phyloP scores from a whole-genome alignment of 2,797 vertebrate species.

The Hemibagrus guttatus region DNA sequence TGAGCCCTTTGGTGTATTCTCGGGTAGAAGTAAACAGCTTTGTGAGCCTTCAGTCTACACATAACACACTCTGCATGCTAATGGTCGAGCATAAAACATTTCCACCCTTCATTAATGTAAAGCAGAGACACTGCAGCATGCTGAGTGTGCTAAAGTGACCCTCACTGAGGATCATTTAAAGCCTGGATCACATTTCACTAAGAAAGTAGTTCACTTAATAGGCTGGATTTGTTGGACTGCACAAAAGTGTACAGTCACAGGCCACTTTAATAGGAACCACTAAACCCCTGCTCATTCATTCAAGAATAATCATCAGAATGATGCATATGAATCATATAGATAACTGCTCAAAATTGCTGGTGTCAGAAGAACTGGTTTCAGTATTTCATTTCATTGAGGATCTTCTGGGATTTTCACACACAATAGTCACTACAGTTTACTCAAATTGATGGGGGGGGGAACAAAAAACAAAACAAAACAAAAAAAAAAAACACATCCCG shows the following conservation, averaged over 20 bases:
- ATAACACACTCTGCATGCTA: slow-evolving; percentile 44
- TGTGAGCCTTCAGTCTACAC: slow-evolving; percentile 6
- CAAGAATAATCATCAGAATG: background rate
- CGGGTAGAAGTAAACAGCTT: slow-evolving; percentile 10
- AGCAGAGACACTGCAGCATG: background rate
- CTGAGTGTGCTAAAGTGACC: background rate
- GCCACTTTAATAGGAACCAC: background rate
- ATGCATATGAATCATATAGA: background rate
- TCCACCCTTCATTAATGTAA: background rate
- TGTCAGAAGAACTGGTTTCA: background rate
- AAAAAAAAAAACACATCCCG: background rate
- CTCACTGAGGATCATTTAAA: background rate
- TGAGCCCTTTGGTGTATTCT: background rate
- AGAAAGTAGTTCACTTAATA: background rate
- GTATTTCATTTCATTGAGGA: background rate
- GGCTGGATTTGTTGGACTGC: background rate
- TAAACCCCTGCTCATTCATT: background rate
- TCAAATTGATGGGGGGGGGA: too few relatives aligned
- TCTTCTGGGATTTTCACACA: background rate
- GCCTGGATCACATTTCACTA: slow-evolving; percentile 9
- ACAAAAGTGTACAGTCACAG: too few relatives aligned
- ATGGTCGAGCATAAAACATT: slow-evolving; percentile 33
- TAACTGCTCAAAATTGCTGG: too few relatives aligned
- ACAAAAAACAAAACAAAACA: background rate
- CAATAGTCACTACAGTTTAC: background rate